Base-by-base conservation (phyloP, 30 jellyfish, hydroid and myxozoan genomes). In the Calvadosia cruxmelitensis region DNA sequence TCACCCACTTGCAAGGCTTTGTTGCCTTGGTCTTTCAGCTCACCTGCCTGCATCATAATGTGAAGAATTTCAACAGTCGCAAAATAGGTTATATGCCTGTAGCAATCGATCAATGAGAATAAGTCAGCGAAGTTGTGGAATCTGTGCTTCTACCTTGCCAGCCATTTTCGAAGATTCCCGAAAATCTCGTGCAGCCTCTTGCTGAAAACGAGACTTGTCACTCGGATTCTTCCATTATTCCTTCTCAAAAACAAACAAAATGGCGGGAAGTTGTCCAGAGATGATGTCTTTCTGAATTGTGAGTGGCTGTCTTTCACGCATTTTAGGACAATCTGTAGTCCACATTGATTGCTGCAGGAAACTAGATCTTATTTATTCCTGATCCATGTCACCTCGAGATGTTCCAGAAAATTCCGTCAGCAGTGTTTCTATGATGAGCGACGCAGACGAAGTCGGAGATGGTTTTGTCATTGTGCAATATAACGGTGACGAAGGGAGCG, bases 21-120 rank as follows among this genome's bases (percentile, higher is more conserved):
- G 69, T 92, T 92, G 7, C 99, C 99, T 75, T 92, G 49, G 13
- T 52, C 76, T 72, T 92, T 92, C 64, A 68, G 70, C 15, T 75
- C 77, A 31, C 74, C 73, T 27, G 99, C 99, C 95, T 84, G 10
- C 57, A 42, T 42, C 10, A 5, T 42, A 20, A 20, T 42, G 71
- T 0, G 35, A 48, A 67, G n/a, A n/a, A n/a, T n/a, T n/a, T n/a
- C n/a, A n/a, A n/a, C n/a, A n/a, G n/a, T n/a, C n/a, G n/a, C n/a
- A n/a, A n/a, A n/a, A n/a, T n/a, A n/a, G n/a, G n/a, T n/a, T n/a
- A n/a, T n/a, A n/a, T n/a, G n/a, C n/a, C n/a, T n/a, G n/a, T n/a
- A n/a, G n/a, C n/a, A n/a, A n/a, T n/a, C n/a, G n/a, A n/a, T n/a
- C n/a, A n/a, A n/a, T n/a, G n/a, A n/a, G n/a, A n/a, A n/a, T n/a